Base-by-base conservation (phyloP, 1,140 invertebrate species). In the Bombus picipes region DNA sequence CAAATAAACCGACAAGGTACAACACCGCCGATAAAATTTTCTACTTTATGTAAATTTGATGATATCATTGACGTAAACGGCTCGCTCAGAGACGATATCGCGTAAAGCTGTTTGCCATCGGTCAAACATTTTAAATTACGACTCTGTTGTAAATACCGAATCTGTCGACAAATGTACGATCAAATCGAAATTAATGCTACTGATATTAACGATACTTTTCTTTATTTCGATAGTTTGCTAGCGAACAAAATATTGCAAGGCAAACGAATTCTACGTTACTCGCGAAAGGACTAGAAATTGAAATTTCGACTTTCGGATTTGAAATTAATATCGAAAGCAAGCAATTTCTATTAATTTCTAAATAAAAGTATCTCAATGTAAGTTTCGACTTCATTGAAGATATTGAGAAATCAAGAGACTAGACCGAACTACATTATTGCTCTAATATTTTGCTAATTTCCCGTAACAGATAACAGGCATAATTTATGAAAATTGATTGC, bases 401-500 rank as follows among this genome's bases (percentile, higher is more conserved):
- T 41, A 41, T 43, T 22, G 43, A 73, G 37, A 43, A 43, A 43
- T 32, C 39, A 41, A 32, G 12, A n/a, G 37, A 8, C 9, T 18
- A 25, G 18, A 68, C 3, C 8, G 32, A 41, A 6, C 8, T 13
- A 13, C 43, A 15, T n/a, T 53, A 13, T 18, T 18, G 18, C 18
- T 22, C 18, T 22, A 28, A 34, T 18, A 37, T n/a, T 59, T 62
- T 13, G n/a, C 9, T 41, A 43, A 66, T 22, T 68, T 32, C 22
- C 18, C 6, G 4, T 37, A 25, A 12, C 18, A 8, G 13, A 22
- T n/a, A 32, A 57, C 13, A 10, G 9, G 18, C 25, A 81, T 41
- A 59, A 37, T 59, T 81, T 41, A 59, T n/a, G 47, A 81, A 57
- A 59, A 81, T 39, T 22, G 43, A 70, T 70, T 5, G 57, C 37